phyloP scores from a whole-genome alignment of 2,113 vertebrate species.

The Oophaga pumilio region DNA sequence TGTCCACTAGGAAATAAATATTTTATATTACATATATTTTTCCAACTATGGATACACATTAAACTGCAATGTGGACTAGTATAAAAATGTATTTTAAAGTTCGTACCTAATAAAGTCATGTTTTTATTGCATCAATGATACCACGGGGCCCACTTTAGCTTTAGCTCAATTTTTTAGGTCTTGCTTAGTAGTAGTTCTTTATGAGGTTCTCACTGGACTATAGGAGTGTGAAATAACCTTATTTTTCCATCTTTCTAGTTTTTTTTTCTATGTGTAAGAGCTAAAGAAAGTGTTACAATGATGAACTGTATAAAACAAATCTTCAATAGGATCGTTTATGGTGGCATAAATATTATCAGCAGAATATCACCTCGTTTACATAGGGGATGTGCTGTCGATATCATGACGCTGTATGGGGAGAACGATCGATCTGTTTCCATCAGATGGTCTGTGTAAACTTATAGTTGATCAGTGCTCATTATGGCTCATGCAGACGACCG shows the following conservation, averaged over 20 bases:
- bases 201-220: neutral
- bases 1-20: neutral
- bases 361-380: too few relatives aligned
- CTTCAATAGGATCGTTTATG: too few relatives aligned
- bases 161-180: neutral
- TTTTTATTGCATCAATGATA: conserved; percentile 14
- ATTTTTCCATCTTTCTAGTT: too few relatives aligned
- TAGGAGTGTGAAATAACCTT: neutral
- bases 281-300: neutral
- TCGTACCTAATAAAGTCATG: neutral
- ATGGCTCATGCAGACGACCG: too few relatives aligned
- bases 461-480: too few relatives aligned
- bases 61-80: neutral
- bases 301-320: neutral
- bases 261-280: neutral
- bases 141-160: neutral
- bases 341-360: too few relatives aligned
- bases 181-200: neutral
- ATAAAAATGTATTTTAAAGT: neutral
- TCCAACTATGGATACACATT: neutral
- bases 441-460: too few relatives aligned
- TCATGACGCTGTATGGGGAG: too few relatives aligned
- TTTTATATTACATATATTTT: conserved; percentile 3
- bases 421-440: too few relatives aligned
- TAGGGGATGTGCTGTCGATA: too few relatives aligned